A percentile compares a stretch with the other conserved stretches of the same genome.
These are phyloP conservation scores for Tyrophagus putrescentiae DNA, from an alignment of 1,140 invertebrate species.

Conservation along the genomic window DNA sequence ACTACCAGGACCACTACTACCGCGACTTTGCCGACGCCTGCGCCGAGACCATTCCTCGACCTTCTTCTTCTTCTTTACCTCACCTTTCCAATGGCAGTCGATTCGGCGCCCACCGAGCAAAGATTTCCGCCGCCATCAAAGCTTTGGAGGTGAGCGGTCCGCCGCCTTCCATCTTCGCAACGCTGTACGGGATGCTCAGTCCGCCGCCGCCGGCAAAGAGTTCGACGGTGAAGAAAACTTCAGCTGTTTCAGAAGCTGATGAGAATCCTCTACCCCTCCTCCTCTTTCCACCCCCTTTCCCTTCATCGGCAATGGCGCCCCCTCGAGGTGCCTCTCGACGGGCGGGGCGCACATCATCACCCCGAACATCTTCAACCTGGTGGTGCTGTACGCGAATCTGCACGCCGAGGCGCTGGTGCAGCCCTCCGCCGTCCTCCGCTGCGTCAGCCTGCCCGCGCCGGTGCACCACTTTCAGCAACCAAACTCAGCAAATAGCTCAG, in stretches of 20 bases:
- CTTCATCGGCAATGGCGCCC: not conserved
- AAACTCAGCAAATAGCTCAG: too few species aligned
- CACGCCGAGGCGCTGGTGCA: not conserved
- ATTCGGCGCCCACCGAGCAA: slow-evolving; percentile 28
- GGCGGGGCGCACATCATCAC: not conserved
- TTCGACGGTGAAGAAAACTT: not conserved
- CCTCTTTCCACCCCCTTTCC: not conserved
- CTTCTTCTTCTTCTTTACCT: too few species aligned
- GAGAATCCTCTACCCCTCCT: not conserved
- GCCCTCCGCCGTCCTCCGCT: not conserved
- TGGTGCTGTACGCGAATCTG: slow-evolving; percentile 8
- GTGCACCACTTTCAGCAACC: too few species aligned
- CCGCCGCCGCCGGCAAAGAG: not conserved
- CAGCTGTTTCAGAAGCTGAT: not conserved
- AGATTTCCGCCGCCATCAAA: slow-evolving; percentile 24
- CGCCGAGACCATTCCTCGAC: slow-evolving; percentile 30
- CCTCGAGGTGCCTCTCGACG: not conserved
- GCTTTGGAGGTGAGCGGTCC: too few species aligned
- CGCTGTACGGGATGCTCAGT: slow-evolving; percentile 15
- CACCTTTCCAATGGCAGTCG: too few species aligned
- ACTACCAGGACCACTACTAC: slow-evolving; percentile 66
- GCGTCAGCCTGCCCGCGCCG: too few species aligned
- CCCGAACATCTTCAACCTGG: slow-evolving; percentile 8
- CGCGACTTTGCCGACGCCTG: slow-evolving; percentile 59
- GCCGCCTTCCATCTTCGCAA: slow-evolving; percentile 25